phyloP scores from a whole-genome alignment of 2,797 vertebrate species.

The Prunella strophiata region DNA sequence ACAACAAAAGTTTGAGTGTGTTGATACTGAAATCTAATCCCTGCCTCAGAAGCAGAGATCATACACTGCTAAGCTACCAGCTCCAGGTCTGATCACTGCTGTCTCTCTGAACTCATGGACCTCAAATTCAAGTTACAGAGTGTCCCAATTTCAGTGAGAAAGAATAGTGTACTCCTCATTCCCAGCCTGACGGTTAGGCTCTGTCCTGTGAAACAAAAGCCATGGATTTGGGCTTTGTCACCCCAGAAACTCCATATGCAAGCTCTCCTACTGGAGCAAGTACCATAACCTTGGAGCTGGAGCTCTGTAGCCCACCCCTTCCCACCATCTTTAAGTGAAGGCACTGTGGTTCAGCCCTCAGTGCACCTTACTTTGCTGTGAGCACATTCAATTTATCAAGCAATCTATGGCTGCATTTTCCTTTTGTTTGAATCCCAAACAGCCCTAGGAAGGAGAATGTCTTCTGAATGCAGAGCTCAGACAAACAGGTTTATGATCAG shows the following conservation, averaged over 20 bases:
- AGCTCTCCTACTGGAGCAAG: not conserved
- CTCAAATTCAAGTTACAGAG: not conserved
- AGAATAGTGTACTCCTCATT: not conserved
- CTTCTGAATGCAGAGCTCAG: not conserved
- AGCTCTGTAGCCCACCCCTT: not conserved
- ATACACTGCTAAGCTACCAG: not conserved
- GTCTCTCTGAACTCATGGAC: not conserved
- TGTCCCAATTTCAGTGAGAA: rapidly evolving
- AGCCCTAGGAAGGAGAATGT: not conserved
- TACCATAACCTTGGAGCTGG: not conserved
- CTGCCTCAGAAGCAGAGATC: not conserved
- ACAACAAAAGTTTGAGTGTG: not conserved
- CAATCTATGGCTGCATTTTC: not conserved
- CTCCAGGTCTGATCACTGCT: not conserved
- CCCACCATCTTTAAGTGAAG: not conserved
- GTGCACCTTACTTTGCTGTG: not conserved
- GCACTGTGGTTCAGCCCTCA: not conserved
- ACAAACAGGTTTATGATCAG: not conserved
- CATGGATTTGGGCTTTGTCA: not conserved
- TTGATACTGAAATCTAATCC: not conserved
- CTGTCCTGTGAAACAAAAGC: not conserved
- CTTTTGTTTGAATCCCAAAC: not conserved
- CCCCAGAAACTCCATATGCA: not conserved
- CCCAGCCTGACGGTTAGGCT: not conserved
- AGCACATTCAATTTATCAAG: not conserved